Conservation (phyloP, 2,888 invertebrate species). For the Elysia crispata region DNA sequence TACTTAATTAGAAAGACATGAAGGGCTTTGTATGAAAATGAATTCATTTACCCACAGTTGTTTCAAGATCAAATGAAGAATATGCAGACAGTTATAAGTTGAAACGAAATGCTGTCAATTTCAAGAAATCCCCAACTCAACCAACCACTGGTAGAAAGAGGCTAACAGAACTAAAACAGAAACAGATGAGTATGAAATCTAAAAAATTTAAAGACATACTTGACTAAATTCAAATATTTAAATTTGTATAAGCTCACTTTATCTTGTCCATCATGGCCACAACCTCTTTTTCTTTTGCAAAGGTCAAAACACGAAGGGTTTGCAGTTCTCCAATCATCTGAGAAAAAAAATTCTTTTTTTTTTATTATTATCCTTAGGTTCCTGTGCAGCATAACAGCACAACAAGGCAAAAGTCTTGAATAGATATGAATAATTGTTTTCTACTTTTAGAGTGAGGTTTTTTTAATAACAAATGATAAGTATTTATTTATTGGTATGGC, state of each 20-base stretch:
- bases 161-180: too few relatives aligned
- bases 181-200: not conserved
- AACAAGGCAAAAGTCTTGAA: too few relatives aligned
- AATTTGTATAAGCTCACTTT: constrained; percentile 56
- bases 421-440: too few relatives aligned
- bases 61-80: not conserved
- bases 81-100: not conserved
- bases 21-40: too few relatives aligned
- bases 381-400: too few relatives aligned
- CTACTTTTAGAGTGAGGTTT: too few relatives aligned
- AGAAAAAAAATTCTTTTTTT: not conserved
- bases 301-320: constrained; percentile 61
- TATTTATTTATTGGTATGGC: too few relatives aligned
- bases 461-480: too few relatives aligned
- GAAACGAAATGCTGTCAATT: not conserved
- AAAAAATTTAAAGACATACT: not conserved
- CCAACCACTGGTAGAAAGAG: not conserved
- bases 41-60: too few relatives aligned
- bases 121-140: not conserved
- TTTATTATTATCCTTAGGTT: too few relatives aligned
- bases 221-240: not conserved
- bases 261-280: constrained; percentile 65
- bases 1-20: too few relatives aligned
- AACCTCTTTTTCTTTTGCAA: constrained; percentile 70
- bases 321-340: constrained; percentile 68